phyloP scores from a whole-genome alignment of 2,888 invertebrate species.

The Idaea straminata region DNA sequence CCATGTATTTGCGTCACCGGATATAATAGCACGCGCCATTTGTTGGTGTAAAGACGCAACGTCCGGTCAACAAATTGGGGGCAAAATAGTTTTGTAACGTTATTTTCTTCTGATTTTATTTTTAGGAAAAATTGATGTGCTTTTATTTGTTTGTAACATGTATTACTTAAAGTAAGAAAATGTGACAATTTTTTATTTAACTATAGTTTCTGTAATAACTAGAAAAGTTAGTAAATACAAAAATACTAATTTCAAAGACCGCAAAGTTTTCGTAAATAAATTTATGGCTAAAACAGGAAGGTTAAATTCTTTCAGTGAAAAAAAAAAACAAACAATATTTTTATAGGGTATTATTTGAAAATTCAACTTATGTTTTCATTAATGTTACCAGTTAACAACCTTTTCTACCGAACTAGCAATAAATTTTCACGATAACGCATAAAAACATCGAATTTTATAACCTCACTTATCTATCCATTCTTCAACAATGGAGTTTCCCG shows the following conservation, averaged over 20 bases:
- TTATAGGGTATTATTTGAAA: not conserved
- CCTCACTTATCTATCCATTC: conserved; percentile 8
- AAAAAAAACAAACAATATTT: no score
- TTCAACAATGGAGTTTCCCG: conserved; percentile 20
- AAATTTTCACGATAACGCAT: not conserved
- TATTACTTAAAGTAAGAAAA: no score
- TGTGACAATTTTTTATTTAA: no score
- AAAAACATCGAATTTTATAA: not conserved
- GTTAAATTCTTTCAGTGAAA: no score
- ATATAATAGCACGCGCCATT: conserved; percentile 50
- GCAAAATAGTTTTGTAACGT: not conserved
- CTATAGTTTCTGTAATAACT: no score
- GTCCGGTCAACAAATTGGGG: not conserved
- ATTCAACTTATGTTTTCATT: not conserved
- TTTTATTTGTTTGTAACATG: no score
- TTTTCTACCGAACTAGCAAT: not conserved
- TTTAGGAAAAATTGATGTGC: not conserved
- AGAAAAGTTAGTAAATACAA: no score
- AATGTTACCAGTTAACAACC: not conserved
- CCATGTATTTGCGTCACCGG: conserved; percentile 24
- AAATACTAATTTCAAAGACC: no score
- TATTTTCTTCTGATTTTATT: not conserved
- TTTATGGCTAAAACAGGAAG: no score
- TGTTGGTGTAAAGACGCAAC: not conserved
- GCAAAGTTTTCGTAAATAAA: no score